Conservation (phyloP, 2,888 invertebrate genomes). For the Ceramica pisi region DNA sequence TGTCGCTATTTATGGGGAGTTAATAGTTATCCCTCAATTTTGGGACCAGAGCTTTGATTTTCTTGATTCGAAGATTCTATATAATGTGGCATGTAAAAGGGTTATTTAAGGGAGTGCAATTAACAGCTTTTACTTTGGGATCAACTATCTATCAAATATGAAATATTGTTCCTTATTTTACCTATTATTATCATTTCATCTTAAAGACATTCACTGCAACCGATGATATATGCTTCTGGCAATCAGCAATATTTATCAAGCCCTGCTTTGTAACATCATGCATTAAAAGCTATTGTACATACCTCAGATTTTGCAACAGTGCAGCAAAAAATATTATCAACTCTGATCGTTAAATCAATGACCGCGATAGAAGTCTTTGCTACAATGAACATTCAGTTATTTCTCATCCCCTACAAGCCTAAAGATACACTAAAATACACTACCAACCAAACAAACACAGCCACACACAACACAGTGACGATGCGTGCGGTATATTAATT, state of each 20-base stretch:
- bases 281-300: not conserved
- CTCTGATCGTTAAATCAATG: not conserved
- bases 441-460: constrained; percentile 52
- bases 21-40: constrained; percentile 85
- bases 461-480: constrained; percentile 45
- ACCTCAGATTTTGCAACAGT: not conserved
- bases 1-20: constrained; percentile 84
- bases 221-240: not conserved
- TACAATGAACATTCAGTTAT: not conserved
- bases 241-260: not conserved
- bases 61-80: constrained; percentile 53
- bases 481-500: constrained; percentile 81
- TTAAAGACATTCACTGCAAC: not conserved
- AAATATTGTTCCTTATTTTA: not conserved
- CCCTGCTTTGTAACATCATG: not conserved
- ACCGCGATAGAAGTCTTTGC: not conserved
- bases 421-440: constrained; percentile 11
- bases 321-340: not conserved
- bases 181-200: not conserved
- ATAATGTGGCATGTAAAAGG: not conserved
- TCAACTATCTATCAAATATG: not conserved
- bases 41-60: constrained; percentile 61
- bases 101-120: not conserved
- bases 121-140: not conserved
- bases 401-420: not conserved